A percentile compares a stretch with the other conserved stretches of the same genome.
Conservation (phyloP, 2,113 vertebrate species). For the Cyanoliseus patagonus region DNA sequence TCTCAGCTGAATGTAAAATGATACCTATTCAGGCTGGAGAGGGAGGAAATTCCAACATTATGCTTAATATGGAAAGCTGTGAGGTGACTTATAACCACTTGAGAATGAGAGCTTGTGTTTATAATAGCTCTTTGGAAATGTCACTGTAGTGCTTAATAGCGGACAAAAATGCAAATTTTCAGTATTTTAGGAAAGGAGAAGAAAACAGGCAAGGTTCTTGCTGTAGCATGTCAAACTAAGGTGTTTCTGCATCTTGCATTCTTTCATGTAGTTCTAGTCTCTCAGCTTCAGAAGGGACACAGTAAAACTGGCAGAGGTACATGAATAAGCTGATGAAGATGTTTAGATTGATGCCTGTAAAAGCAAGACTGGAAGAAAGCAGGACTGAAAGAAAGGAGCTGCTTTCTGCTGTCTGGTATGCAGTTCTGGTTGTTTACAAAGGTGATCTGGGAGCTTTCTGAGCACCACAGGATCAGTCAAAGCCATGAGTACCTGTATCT, state of each 20-base stretch:
- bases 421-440: background rate
- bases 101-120: background rate
- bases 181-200: background rate
- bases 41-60: background rate
- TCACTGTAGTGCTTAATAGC: background rate
- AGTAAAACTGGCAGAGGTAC: background rate
- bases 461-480: background rate
- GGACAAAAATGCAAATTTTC: background rate
- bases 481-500: background rate
- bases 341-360: background rate
- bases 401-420: background rate
- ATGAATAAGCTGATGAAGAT: background rate
- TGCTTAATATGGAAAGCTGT: background rate
- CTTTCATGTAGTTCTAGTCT: background rate
- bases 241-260: background rate
- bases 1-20: background rate
- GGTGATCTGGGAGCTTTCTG: background rate
- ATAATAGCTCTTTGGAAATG: background rate
- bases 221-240: fast-evolving
- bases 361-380: background rate
- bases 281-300: background rate
- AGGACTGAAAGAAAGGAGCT: background rate
- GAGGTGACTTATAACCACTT: background rate
- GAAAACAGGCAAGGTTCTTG: background rate
- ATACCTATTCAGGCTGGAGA: background rate